Percentiles rank a stretch among this genome's conserved stretches.
Evolutionary conservation across 2,113 vertebrate genomes (phyloP).

Genomic region (Synodontis membranacea): DNA sequence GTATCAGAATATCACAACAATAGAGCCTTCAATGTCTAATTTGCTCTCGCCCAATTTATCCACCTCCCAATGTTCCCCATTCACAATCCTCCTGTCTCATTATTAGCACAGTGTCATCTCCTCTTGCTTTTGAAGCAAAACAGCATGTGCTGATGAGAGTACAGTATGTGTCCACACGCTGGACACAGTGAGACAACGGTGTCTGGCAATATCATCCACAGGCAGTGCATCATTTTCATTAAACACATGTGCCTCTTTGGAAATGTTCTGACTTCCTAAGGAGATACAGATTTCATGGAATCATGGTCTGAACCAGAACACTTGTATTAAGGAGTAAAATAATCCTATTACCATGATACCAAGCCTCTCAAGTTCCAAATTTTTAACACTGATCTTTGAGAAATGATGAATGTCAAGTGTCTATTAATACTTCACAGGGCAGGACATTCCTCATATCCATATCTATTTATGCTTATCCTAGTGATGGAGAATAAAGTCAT

Average conservation of each 20-base stretch:
- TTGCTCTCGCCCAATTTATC: background rate
- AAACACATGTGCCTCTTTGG: slow-evolving; percentile 50
- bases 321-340: slow-evolving; percentile 27
- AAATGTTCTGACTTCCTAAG: slow-evolving; percentile 12
- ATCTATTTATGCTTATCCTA: background rate
- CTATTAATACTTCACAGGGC: background rate
- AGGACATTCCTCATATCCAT: background rate
- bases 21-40: background rate
- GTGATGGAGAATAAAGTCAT: background rate
- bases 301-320: slow-evolving; percentile 15
- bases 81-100: background rate
- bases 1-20: background rate
- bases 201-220: slow-evolving; percentile 35
- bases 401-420: background rate
- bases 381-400: background rate
- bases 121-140: background rate
- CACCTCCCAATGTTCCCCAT: background rate
- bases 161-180: background rate
- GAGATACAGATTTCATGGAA: slow-evolving; percentile 6
- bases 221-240: slow-evolving; percentile 29
- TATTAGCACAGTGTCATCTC: background rate
- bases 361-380: slow-evolving; percentile 3
- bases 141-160: background rate
- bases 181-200: slow-evolving; percentile 56
- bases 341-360: slow-evolving; percentile 34